Conservation (phyloP, 2,113 vertebrate species). For the Gavialis gangeticus region DNA sequence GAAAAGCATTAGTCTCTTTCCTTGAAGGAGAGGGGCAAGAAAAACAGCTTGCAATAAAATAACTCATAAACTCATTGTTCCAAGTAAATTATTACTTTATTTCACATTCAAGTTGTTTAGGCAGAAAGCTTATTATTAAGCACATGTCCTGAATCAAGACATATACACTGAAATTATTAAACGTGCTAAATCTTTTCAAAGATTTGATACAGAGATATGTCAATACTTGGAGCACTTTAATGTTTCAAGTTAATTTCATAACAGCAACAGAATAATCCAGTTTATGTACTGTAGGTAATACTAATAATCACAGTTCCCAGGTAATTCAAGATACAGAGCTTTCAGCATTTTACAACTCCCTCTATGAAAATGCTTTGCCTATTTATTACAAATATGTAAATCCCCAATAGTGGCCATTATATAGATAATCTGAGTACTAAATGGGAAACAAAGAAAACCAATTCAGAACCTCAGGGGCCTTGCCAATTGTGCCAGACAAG, state of each 20-base stretch:
- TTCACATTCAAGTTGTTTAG: too few relatives aligned
- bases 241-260: accelerated
- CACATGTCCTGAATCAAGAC: too few relatives aligned
- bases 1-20: neutral
- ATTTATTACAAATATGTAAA: neutral
- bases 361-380: neutral
- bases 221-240: too few relatives aligned
- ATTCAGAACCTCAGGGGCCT: neutral
- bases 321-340: accelerated
- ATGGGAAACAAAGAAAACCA: neutral
- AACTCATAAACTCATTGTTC: neutral
- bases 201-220: neutral
- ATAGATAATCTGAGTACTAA: neutral
- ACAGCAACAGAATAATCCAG: neutral
- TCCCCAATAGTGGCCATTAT: neutral
- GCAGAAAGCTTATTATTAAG: too few relatives aligned
- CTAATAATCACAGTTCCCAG: neutral
- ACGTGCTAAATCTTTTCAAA: too few relatives aligned
- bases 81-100: too few relatives aligned
- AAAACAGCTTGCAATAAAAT: neutral
- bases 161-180: too few relatives aligned
- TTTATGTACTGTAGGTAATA: accelerated
- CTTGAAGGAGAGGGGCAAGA: neutral
- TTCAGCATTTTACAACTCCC: neutral
- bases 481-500: too few relatives aligned